These are phyloP conservation scores for Gastracanthus pulcherrimus DNA, from an alignment of 2,888 invertebrate genomes.

Conservation along the genomic window DNA sequence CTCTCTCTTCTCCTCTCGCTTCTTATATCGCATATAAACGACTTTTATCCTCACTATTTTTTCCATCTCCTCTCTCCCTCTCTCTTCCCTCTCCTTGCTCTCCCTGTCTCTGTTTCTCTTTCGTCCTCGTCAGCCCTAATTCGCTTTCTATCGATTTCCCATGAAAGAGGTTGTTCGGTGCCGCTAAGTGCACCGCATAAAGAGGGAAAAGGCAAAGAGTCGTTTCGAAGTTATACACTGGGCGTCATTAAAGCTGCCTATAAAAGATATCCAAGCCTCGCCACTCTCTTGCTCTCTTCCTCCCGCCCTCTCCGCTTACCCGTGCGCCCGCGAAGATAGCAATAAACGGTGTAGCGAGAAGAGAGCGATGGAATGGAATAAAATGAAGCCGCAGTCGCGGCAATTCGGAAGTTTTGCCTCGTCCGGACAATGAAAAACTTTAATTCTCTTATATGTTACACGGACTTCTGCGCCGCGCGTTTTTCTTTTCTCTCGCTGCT, in stretches of 20 bases:
- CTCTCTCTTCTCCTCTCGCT: constrained; percentile 27
- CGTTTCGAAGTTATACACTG: constrained; percentile 69
- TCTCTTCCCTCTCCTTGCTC: background rate
- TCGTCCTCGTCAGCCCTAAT: constrained; percentile 63
- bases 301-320: background rate
- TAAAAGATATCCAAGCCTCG: constrained; percentile 64
- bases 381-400: constrained; percentile 35
- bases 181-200: constrained; percentile 70
- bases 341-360: constrained; percentile 54
- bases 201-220: constrained; percentile 67
- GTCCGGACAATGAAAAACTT: constrained; percentile 55
- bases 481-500: constrained; percentile 8
- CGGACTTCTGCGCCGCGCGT: background rate
- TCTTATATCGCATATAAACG: constrained; percentile 17
- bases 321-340: constrained; percentile 44
- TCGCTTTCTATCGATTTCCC: constrained; percentile 71
- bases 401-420: constrained; percentile 51
- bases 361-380: constrained; percentile 50
- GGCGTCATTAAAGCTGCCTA: constrained; percentile 68
- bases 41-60: constrained; percentile 26
- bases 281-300: constrained; percentile 30
- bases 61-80: constrained; percentile 29
- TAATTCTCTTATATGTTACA: constrained; percentile 52
- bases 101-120: background rate
- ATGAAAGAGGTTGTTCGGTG: constrained; percentile 68